phyloP scores from a whole-genome alignment of 2,113 vertebrate genomes.

The Canis aureus region DNA sequence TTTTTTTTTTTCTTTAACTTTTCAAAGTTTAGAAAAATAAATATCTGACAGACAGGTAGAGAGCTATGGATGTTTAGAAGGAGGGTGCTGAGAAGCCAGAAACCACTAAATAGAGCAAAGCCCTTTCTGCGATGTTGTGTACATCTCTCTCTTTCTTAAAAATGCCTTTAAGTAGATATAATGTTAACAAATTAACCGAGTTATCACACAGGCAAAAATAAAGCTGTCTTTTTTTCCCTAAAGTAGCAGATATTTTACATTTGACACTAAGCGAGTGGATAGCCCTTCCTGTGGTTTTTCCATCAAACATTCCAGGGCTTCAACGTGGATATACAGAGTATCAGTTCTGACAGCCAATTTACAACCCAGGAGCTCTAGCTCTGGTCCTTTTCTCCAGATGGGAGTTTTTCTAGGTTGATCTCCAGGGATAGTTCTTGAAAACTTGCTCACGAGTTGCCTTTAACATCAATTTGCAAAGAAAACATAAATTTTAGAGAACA shows the following conservation, averaged over 20 bases:
- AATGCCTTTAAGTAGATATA: neutral
- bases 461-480: neutral
- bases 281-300: neutral
- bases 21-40: constrained; percentile 75
- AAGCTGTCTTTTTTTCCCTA: neutral
- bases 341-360: neutral
- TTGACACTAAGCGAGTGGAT: neutral
- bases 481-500: neutral
- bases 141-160: neutral
- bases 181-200: neutral
- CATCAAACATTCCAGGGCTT: neutral
- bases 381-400: neutral
- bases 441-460: neutral
- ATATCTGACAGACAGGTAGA: constrained; percentile 44
- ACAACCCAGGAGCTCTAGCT: neutral
- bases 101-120: neutral
- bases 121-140: neutral
- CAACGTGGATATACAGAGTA: neutral
- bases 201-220: neutral
- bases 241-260: neutral
- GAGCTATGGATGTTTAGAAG: neutral
- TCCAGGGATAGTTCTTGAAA: neutral
- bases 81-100: neutral
- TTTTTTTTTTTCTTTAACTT: constrained; percentile 66
- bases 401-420: neutral